Evolutionary conservation across 2,113 vertebrate species (phyloP).

Genomic region (Cryptotis parvus): DNA sequence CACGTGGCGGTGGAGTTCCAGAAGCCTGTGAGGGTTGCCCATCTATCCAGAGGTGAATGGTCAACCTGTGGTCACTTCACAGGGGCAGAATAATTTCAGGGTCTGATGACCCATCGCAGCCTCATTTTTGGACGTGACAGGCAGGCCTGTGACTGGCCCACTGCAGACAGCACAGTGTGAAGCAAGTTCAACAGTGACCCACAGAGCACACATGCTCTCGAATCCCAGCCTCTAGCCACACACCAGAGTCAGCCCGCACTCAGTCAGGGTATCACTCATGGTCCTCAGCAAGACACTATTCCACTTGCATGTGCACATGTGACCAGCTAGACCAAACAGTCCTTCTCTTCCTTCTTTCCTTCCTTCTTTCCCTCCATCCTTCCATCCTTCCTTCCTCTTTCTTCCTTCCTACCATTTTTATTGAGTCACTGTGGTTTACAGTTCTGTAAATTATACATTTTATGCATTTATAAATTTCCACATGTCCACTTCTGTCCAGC

Average conservation of each 20-base stretch:
- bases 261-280: not conserved
- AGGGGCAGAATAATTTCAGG: slow-evolving; percentile 59
- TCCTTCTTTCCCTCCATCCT: no score
- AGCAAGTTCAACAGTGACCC: slow-evolving; percentile 35
- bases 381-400: no score
- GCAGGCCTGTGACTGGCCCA: slow-evolving; percentile 24
- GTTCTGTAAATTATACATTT: no score
- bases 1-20: slow-evolving; percentile 63
- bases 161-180: slow-evolving; percentile 39
- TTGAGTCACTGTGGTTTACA: no score
- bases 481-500: no score
- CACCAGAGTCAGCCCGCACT: not conserved
- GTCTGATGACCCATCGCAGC: slow-evolving; percentile 59
- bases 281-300: not conserved
- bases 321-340: not conserved
- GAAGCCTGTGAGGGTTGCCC: slow-evolving; percentile 74
- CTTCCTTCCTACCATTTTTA: no score
- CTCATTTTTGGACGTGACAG: slow-evolving; percentile 19
- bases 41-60: slow-evolving; percentile 73
- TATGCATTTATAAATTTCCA: no score
- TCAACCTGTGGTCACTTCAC: slow-evolving; percentile 66
- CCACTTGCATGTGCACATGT: not conserved
- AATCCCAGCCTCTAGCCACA: slow-evolving; percentile 5
- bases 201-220: not conserved
- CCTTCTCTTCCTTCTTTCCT: not conserved